A percentile compares a stretch with the other conserved stretches of the same genome.
Evolutionary conservation across 2,113 vertebrate genomes (phyloP).

Genomic region (Python bivittatus): DNA sequence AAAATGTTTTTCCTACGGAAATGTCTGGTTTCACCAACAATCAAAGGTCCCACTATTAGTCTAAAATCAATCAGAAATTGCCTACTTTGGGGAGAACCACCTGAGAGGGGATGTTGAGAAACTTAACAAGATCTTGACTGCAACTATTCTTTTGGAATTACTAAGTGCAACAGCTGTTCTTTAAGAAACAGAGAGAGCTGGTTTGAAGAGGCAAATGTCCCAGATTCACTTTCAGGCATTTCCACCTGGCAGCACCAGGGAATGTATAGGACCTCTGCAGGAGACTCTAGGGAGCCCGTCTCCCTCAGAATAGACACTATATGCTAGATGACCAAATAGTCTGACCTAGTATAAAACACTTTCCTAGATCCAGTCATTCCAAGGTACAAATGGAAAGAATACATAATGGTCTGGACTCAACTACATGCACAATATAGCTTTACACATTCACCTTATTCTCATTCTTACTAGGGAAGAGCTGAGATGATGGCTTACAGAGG

Average conservation of each 20-base stretch:
- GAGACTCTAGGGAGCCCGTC: background rate
- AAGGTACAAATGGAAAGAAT: background rate
- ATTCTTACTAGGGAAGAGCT: background rate
- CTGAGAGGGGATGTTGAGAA: background rate
- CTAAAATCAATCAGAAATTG: background rate
- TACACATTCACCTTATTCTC: background rate
- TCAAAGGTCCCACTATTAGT: background rate
- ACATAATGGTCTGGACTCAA: background rate
- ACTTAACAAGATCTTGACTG: background rate
- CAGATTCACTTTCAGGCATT: background rate
- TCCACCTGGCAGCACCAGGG: background rate
- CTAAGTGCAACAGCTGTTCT: background rate
- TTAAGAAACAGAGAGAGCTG: background rate
- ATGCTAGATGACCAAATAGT: background rate
- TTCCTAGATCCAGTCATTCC: background rate
- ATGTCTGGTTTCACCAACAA: background rate
- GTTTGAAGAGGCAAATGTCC: background rate
- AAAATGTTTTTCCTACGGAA: background rate
- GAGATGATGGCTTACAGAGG: background rate
- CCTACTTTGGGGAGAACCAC: background rate
- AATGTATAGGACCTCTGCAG: too few relatives aligned
- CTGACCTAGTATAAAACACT: background rate
- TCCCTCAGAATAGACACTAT: background rate
- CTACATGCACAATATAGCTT: background rate
- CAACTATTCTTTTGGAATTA: background rate